Conservation (phyloP, 2,797 vertebrate genomes). For the Ctenopoma kingsleyae region DNA sequence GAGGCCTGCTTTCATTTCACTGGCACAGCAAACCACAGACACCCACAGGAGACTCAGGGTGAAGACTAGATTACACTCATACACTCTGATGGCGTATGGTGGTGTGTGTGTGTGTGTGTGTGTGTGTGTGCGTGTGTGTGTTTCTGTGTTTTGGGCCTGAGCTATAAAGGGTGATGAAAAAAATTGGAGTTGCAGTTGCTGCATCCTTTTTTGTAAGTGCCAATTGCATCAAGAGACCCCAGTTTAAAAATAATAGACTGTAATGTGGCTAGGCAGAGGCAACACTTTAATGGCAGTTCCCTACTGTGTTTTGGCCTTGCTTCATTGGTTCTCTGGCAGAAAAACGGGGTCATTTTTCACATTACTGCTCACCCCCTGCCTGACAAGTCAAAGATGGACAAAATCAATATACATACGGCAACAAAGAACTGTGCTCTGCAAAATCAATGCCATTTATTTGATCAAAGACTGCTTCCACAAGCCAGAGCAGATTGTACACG, state of each 20-base stretch:
- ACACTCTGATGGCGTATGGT: slow-evolving; percentile 32
- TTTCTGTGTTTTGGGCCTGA: slow-evolving; percentile 51
- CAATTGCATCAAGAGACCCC: slow-evolving; percentile 43
- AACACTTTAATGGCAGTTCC: slow-evolving; percentile 48
- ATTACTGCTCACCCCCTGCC: slow-evolving; percentile 68
- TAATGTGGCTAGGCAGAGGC: slow-evolving; percentile 49
- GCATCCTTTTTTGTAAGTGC: slow-evolving; percentile 25
- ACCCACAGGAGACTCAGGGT: slow-evolving; percentile 74
- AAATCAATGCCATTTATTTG: slow-evolving; percentile 76
- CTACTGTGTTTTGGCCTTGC: slow-evolving; percentile 48
- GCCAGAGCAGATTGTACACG: slow-evolving; percentile 29
- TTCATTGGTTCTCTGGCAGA: slow-evolving; percentile 53
- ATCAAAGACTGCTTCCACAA: slow-evolving; percentile 66
- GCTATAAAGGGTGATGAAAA: slow-evolving; percentile 41
- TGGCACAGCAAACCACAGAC: slow-evolving; percentile 82
- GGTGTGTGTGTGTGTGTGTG: slow-evolving; percentile 10
- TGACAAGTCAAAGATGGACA: slow-evolving; percentile 71
- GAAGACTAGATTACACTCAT: slow-evolving; percentile 74
- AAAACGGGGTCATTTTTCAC: slow-evolving; percentile 71
- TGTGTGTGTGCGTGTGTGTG: neutral
- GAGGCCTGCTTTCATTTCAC: slow-evolving; percentile 84
- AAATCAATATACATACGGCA: slow-evolving; percentile 74
- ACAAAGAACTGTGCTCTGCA: slow-evolving; percentile 60
- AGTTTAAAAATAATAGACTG: slow-evolving; percentile 56
- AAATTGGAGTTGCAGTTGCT: slow-evolving; percentile 35